Evolutionary conservation across 2,888 invertebrate genomes (phyloP), one percentile per base, ranked within the genome.

Genomic region (Muscina levida): DNA sequence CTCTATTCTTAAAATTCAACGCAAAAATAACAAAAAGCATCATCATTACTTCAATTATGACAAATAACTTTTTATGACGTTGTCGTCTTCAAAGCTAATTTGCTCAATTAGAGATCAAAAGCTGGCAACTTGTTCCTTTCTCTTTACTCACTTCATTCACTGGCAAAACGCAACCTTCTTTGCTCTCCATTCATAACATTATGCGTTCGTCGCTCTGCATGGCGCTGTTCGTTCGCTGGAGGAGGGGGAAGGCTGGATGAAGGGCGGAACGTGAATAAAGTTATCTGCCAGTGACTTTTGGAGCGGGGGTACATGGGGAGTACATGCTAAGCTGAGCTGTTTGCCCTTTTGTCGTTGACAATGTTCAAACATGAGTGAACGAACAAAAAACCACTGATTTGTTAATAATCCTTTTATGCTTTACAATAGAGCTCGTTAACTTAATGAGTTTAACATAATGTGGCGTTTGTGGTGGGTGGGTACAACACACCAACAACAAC

Each of bases 391-490:
- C 86, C 89, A 88, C 87, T 88, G 88, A 88, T 87, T 88, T 88
- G 88, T 87, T 86, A 87, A 87, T 88, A 88, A 88, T 88, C 88
- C 88, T 87, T 88, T 88, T 88, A 88, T 86, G 85, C 73, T 74
- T 56, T 86, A 88, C 88, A 88, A 88, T 88, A 85, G 86, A 84
- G 86, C 87, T 88, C 87, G 88, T 88, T 88, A 88, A 88, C 84
- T 83, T 83, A 84, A 83, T 83, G 86, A 83, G 79, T 84, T 83
- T 80, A 82, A 78, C 84, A 82, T 82, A 82, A 82, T 82, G 77
- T 80, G 72, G 82, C 78, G 79, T 82, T 79, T 79, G 73, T 71
- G 82, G 46, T 31, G 31, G 31, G 31, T 31, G 26, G 76, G 77
- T 73, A 71, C 59, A 71, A 24, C 48, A 17, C 1, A n/a, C n/a